A percentile compares a stretch with the other conserved stretches of the same genome.
Conservation (phyloP, 1,140 invertebrate genomes). For the Triops cancriformis region DNA sequence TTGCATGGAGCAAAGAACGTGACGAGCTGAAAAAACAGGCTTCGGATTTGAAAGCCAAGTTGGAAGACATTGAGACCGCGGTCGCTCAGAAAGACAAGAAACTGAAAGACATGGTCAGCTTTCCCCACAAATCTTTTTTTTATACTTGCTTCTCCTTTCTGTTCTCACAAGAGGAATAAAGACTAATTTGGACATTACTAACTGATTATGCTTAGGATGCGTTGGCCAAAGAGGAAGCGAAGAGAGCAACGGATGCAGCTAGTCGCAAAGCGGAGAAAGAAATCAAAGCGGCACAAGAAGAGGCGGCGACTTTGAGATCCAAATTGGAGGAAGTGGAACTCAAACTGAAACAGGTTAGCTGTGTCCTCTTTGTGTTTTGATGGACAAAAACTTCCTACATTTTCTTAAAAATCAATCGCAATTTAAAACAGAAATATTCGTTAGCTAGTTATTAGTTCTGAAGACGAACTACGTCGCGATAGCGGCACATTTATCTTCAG, state of each 20-base stretch:
- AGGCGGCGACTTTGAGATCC: conserved; percentile 40
- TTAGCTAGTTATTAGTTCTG: too few species aligned
- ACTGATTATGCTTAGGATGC: conserved; percentile 41
- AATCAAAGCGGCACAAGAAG: conserved; percentile 45
- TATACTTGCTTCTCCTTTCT: conserved; percentile 21
- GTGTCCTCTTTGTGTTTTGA: too few species aligned
- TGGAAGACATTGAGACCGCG: conserved; percentile 47
- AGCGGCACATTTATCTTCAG: too few species aligned
- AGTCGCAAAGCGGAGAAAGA: conserved; percentile 41
- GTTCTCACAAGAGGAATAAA: neutral
- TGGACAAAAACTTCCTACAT: too few species aligned
- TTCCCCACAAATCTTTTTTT: conserved; percentile 26
- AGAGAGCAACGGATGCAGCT: conserved; percentile 42
- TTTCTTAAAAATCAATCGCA: too few species aligned
- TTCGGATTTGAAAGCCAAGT: conserved; percentile 46
- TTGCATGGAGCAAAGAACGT: conserved; percentile 35
- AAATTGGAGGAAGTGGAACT: conserved; percentile 46
- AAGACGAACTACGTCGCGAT: too few species aligned
- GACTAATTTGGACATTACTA: neutral
- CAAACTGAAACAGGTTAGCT: conserved; percentile 55
- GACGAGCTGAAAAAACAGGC: conserved; percentile 36
- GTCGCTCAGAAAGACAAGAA: conserved; percentile 48
- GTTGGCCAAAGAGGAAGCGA: conserved; percentile 44
- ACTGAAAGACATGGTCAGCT: conserved; percentile 50
- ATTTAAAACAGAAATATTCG: too few species aligned